Percentiles rank a stretch among this genome's conserved stretches.
Conservation (phyloP, 2,797 vertebrate genomes). For the Silurus aristotelis region DNA sequence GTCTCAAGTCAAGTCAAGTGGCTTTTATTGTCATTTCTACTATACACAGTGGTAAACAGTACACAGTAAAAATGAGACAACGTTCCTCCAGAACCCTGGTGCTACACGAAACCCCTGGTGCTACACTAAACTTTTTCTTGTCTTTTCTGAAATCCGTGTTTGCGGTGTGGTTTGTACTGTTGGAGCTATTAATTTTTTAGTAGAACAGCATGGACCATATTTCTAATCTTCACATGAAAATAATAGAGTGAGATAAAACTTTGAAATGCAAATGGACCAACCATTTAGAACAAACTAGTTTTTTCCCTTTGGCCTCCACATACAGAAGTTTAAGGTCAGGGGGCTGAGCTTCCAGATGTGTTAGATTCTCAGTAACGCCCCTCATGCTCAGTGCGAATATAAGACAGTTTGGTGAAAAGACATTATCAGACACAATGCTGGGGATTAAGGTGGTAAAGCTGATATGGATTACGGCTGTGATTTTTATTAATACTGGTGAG, state of each 20-base stretch:
- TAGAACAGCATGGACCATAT: too few species aligned
- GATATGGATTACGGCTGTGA: not conserved
- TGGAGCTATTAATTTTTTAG: too few species aligned
- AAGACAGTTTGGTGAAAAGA: not conserved
- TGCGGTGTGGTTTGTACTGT: not conserved
- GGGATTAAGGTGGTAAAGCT: not conserved
- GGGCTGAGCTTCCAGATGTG: not conserved
- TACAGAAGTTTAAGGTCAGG: not conserved
- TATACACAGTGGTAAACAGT: too few species aligned
- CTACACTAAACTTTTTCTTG: too few species aligned
- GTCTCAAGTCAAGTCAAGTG: not conserved
- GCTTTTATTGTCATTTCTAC: too few species aligned
- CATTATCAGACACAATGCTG: not conserved
- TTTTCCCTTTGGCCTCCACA: not conserved
- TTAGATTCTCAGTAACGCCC: not conserved
- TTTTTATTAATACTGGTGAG: not conserved
- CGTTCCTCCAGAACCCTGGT: too few species aligned
- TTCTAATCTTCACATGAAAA: too few species aligned
- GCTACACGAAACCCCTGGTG: too few species aligned
- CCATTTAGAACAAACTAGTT: too few species aligned
- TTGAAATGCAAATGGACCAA: not conserved
- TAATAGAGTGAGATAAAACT: too few species aligned
- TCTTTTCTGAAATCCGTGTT: not conserved
- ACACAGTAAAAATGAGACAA: too few species aligned
- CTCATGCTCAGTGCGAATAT: not conserved